These are phyloP conservation scores for Kryphioiulus occultus DNA, from an alignment of 2,888 invertebrate species.

Conservation along the genomic window DNA sequence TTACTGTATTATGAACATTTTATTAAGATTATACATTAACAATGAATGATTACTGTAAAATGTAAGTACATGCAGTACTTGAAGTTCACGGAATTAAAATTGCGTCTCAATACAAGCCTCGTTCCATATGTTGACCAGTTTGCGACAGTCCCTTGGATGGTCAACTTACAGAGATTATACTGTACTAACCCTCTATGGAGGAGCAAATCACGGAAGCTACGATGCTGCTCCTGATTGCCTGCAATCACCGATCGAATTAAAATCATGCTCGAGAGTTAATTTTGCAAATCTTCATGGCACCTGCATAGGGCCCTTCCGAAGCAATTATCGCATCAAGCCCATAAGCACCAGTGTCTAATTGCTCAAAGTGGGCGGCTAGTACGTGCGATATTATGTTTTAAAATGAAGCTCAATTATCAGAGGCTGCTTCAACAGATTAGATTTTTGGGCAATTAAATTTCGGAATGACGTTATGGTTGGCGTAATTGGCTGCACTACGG, in stretches of 20 bases:
- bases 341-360: background rate
- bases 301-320: background rate
- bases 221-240: background rate
- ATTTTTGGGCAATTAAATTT: background rate
- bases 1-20: too few relatives aligned
- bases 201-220: background rate
- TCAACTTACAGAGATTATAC: too few relatives aligned
- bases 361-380: background rate
- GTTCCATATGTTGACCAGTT: too few relatives aligned
- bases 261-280: slow-evolving; percentile 4
- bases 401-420: background rate
- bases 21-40: too few relatives aligned
- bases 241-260: background rate
- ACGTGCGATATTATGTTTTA: slow-evolving; percentile 30
- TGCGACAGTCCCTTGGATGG: too few relatives aligned
- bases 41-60: too few relatives aligned
- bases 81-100: too few relatives aligned
- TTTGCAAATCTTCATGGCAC: background rate
- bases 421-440: background rate
- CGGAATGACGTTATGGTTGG: background rate
- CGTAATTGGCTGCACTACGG: background rate
- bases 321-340: background rate
- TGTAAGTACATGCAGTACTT: too few relatives aligned
- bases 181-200: background rate
- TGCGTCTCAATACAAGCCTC: too few relatives aligned